Conservation (phyloP, 37 sponge, comb jelly and placozoan species). For the Chondrosia reniformis region DNA sequence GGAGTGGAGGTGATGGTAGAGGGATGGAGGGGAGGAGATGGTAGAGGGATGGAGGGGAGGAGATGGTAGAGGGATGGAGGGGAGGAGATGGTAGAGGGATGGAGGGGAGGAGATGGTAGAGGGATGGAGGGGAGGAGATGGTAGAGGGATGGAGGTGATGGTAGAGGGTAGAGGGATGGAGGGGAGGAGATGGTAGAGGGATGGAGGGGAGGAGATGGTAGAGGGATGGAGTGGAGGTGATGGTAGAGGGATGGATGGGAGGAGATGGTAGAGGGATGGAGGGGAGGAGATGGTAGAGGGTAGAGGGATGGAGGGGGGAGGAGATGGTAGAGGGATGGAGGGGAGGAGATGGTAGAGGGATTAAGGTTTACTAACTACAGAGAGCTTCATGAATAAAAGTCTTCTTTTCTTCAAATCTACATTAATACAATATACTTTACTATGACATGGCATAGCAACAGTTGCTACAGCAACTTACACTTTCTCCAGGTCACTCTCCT, state of each 20-base stretch:
- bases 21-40: background rate
- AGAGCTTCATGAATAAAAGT: slow-evolving; percentile 59
- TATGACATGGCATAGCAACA: background rate
- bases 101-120: background rate
- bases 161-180: no score
- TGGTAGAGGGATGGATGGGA: no score
- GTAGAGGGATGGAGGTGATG: no score
- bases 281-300: background rate
- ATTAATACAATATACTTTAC: background rate
- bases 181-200: background rate
- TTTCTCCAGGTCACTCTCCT: slow-evolving; percentile 48
- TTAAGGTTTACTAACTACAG: slow-evolving; percentile 46
- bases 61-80: background rate
- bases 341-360: background rate
- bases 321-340: background rate
- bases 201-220: background rate
- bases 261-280: no score
- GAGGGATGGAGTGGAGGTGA: no score
- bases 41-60: background rate
- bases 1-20: background rate
- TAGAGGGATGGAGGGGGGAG: background rate
- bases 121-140: background rate
- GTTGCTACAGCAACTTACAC: slow-evolving; percentile 24
- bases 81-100: no score
- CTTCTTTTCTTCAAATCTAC: slow-evolving; percentile 39